Percentiles rank a stretch among this genome's conserved stretches.
These are phyloP conservation scores for Temnothorax longispinosus DNA, from an alignment of 1,140 invertebrate genomes.

Conservation along the genomic window DNA sequence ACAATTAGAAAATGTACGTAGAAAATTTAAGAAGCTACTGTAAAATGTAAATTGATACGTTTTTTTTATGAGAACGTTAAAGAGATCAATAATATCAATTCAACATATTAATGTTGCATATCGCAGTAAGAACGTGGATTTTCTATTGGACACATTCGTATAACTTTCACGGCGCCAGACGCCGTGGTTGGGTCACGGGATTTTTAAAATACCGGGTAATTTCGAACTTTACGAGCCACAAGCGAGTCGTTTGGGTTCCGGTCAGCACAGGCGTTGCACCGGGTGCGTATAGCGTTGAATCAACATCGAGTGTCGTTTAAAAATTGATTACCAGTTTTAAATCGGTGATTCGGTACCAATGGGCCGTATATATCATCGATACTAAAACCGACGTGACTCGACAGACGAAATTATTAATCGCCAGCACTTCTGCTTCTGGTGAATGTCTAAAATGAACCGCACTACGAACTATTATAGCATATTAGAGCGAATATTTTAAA, in stretches of 20 bases:
- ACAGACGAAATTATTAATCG: conserved; percentile 49
- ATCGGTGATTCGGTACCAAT: conserved; percentile 24
- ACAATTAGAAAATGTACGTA: conserved; percentile 35
- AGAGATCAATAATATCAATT: conserved; percentile 1
- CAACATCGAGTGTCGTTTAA: conserved; percentile 55
- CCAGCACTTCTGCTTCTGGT: not conserved
- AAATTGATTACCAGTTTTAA: conserved; percentile 59
- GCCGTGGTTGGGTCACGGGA: not conserved
- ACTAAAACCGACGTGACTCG: conserved; percentile 15
- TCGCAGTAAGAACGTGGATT: not conserved
- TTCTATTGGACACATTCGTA: not conserved
- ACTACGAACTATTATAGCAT: not conserved
- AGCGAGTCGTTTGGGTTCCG: conserved; percentile 34
- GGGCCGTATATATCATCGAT: conserved; percentile 44
- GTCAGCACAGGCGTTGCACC: not conserved
- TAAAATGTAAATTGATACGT: not conserved
- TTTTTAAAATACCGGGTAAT: conserved; percentile 43
- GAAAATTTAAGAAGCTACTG: conserved; percentile 56
- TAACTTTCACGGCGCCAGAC: conserved; percentile 19
- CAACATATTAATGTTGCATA: not conserved
- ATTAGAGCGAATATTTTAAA: not conserved
- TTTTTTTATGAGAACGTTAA: not conserved
- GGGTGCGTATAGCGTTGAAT: conserved; percentile 12
- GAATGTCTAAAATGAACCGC: conserved; percentile 4
- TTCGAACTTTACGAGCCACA: conserved; percentile 55